phyloP scores from a whole-genome alignment of 2,888 invertebrate genomes.

The Cheilosia scutellata region DNA sequence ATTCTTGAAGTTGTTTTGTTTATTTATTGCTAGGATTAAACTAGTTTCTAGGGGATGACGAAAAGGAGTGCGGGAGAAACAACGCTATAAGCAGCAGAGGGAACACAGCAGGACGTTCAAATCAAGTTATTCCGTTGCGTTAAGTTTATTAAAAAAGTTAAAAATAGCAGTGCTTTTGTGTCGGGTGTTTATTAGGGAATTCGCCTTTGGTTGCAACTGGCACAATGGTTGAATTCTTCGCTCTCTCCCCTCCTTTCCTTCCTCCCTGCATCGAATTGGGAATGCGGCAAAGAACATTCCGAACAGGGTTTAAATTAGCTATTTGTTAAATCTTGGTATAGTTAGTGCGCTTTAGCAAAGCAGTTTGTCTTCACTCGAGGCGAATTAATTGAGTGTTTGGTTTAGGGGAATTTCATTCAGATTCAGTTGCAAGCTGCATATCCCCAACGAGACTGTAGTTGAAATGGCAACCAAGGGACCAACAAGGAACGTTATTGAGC shows the following conservation, averaged over 20 bases:
- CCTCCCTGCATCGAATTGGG: neutral
- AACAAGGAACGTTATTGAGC: too few relatives aligned
- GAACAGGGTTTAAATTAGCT: slow-evolving; percentile 37
- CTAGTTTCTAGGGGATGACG: slow-evolving; percentile 31
- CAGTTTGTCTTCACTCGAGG: neutral
- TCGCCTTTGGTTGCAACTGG: neutral
- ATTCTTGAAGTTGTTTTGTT: slow-evolving; percentile 46
- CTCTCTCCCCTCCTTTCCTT: too few relatives aligned
- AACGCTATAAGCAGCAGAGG: neutral
- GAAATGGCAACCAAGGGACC: too few relatives aligned
- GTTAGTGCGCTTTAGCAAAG: neutral
- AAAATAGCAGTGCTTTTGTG: slow-evolving; percentile 25
- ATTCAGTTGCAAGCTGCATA: neutral
- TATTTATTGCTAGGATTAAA: slow-evolving; percentile 66
- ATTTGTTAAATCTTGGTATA: slow-evolving; percentile 24
- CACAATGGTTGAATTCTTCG: neutral
- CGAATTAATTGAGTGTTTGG: slow-evolving; percentile 4
- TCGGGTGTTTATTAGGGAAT: slow-evolving; percentile 29
- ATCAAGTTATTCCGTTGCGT: slow-evolving; percentile 52
- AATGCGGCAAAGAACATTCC: slow-evolving; percentile 14
- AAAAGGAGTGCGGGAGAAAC: neutral
- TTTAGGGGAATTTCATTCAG: neutral
- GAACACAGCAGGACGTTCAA: slow-evolving; percentile 10
- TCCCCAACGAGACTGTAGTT: too few relatives aligned
- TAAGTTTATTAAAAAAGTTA: slow-evolving; percentile 43